Percentiles rank a stretch among this genome's conserved stretches.
These are phyloP conservation scores for Neria commutata DNA, from an alignment of 2,888 invertebrate species.

Conservation along the genomic window DNA sequence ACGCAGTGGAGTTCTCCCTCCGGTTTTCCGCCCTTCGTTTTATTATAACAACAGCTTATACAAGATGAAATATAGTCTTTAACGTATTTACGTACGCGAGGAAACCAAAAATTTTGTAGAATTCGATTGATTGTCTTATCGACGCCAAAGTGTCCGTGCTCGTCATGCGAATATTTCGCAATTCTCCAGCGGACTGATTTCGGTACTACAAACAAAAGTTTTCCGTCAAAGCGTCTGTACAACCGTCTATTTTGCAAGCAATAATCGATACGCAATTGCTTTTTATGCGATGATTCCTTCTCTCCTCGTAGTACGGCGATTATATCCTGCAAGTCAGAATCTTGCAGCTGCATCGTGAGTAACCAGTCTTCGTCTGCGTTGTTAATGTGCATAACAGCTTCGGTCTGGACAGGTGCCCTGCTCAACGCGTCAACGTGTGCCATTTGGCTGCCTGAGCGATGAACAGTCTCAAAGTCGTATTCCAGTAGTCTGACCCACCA, in stretches of 20 bases:
- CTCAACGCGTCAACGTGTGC: slow-evolving; percentile 24
- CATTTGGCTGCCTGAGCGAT: slow-evolving; percentile 19
- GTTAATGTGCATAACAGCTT: slow-evolving; percentile 9
- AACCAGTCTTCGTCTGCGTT: slow-evolving; percentile 23
- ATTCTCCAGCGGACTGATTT: no score
- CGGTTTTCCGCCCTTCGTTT: no score
- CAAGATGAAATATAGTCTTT: no score
- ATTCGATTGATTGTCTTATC: no score
- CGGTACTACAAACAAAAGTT: slow-evolving; percentile 9
- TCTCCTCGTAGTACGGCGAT: slow-evolving; percentile 3
- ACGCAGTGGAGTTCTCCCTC: no score
- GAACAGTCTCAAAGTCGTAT: background rate
- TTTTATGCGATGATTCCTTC: no score
- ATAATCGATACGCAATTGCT: no score
- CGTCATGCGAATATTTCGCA: no score
- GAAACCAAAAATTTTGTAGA: no score
- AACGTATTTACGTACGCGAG: no score
- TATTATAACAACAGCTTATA: no score
- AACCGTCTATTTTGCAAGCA: slow-evolving; percentile 6
- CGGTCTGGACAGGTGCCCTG: slow-evolving; percentile 3
- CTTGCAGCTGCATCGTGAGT: slow-evolving; percentile 7
- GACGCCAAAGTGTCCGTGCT: no score
- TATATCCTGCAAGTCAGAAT: background rate
- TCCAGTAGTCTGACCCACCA: background rate
- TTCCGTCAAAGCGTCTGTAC: slow-evolving; percentile 2